Evolutionary conservation across 2,113 vertebrate genomes (phyloP).

Genomic region (Oostethus manadensis): DNA sequence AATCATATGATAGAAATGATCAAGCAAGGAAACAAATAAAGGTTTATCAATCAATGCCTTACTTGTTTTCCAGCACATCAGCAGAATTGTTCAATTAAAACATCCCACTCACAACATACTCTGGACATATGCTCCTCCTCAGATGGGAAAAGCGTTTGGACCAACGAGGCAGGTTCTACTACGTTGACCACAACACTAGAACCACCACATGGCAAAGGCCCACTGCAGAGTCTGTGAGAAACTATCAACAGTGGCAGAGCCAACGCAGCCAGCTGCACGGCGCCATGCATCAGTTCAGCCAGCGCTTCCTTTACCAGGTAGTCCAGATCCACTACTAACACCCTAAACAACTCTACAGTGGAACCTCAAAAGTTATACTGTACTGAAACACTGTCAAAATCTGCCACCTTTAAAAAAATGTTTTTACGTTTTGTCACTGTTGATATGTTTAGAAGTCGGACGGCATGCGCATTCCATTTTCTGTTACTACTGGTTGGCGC

Average conservation of each 20-base stretch:
- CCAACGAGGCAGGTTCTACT: conserved; percentile 89
- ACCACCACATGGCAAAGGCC: conserved; percentile 98
- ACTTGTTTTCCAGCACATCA: neutral
- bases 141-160: conserved; percentile 98
- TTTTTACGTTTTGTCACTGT: no score
- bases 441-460: no score
- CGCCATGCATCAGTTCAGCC: conserved; percentile 98
- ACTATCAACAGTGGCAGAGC: conserved; percentile 96
- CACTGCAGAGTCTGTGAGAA: conserved; percentile 88
- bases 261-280: conserved; percentile 94
- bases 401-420: no score
- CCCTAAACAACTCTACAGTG: neutral
- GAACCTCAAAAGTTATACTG: no score
- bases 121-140: conserved; percentile 10
- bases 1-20: no score
- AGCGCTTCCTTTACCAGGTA: conserved; percentile 98
- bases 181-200: conserved; percentile 97
- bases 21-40: no score
- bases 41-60: no score
- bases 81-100: neutral
- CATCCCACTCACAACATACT: conserved; percentile 11
- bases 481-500: no score
- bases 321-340: neutral
- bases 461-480: no score
- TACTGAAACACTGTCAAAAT: no score